These are phyloP conservation scores for Antheraea yamamai DNA, from an alignment of 2,888 invertebrate species.

Conservation along the genomic window DNA sequence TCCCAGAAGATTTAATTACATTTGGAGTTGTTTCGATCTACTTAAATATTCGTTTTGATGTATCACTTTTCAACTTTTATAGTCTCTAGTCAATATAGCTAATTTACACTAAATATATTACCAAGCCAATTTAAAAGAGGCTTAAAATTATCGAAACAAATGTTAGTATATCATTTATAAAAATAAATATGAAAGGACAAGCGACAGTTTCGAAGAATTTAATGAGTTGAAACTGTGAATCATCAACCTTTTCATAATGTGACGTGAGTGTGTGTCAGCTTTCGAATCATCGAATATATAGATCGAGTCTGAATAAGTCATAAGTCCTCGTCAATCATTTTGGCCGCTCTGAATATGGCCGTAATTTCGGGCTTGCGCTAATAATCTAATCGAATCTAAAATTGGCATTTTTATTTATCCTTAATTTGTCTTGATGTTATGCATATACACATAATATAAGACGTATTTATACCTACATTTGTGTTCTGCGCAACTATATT, in stretches of 20 bases:
- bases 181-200: background rate
- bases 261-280: background rate
- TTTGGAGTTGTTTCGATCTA: background rate
- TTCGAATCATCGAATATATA: conserved; percentile 4
- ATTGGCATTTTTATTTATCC: no score
- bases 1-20: background rate
- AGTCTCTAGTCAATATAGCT: no score
- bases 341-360: no score
- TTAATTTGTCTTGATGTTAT: no score
- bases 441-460: no score
- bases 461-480: no score
- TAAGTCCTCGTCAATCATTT: background rate
- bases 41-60: background rate
- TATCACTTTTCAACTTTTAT: no score
- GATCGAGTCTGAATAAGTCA: background rate
- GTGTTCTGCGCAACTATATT: no score
- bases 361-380: no score
- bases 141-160: background rate
- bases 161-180: background rate
- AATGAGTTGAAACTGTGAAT: background rate
- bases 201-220: conserved; percentile 11
- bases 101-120: background rate
- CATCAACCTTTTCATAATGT: conserved; percentile 12
- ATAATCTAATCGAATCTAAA: no score
- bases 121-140: background rate